Base-by-base conservation (phyloP, 1,140 invertebrate species). In the Diorhabda sublineata region DNA sequence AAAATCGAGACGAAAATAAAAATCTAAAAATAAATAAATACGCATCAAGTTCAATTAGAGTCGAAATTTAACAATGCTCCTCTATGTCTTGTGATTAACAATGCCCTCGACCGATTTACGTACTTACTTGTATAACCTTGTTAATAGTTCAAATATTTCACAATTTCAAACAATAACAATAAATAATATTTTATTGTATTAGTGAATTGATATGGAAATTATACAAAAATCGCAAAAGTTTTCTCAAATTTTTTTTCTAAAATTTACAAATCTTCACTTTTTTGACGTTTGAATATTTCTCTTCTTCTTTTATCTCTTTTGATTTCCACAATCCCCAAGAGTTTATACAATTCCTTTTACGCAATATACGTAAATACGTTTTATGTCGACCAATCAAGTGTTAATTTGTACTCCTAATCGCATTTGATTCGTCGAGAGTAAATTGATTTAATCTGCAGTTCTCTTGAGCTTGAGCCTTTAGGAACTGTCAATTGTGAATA, bases 21-120 rank as follows among this genome's bases (percentile, higher is more conserved):
- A 52, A 52, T 52, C 47, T 52, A 52, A 52, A 52, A 52, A 52
- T 52, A 52, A 52, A 52, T 6, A 52, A 52, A 52, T 52, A 52
- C 47, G 47, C 47, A 52, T n/a, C n/a, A 8, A 52, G 47, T 52
- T 3, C 47, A 52, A 52, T 52, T 52, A 3, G n/a, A 52, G 47
- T 52, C n/a, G n/a, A 52, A 52, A 52, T 8, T 52, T 52, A n/a
- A 4, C 47, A n/a, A 52, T 52, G 26, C 47, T 52, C 2, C 47
- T 52, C 47, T 52, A 2, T 52, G 47, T n/a, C 6, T 52, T 52
- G n/a, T 52, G n/a, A 52, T 52, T 52, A 52, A 6, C n/a, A 52
- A 52, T 52, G 47, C 6, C n/a, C 47, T 52, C n/a, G 47, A 52
- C 47, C 47, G 47, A 52, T 8, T 8, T 52, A 6, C n/a, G 47